A percentile compares a stretch with the other conserved stretches of the same genome.
phyloP scores from a whole-genome alignment of 2,888 invertebrate species.

The Netelia melanura region DNA sequence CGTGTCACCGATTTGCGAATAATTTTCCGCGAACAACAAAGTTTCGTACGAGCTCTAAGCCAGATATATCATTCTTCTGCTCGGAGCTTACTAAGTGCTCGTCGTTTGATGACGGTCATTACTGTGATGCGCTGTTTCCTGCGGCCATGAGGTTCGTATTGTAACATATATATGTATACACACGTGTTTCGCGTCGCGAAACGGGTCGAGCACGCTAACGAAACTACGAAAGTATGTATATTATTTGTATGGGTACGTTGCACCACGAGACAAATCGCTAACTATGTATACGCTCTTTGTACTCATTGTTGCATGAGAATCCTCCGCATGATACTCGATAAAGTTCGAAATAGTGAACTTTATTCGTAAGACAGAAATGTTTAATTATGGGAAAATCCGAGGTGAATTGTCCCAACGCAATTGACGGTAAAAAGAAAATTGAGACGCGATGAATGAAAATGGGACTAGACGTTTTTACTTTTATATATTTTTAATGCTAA shows the following conservation, averaged over 20 bases:
- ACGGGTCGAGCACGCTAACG: conserved; percentile 52
- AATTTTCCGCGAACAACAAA: conserved; percentile 73
- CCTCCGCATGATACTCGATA: background rate
- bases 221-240: conserved; percentile 31
- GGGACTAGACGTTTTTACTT: too few species aligned
- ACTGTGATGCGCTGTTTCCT: conserved; percentile 84
- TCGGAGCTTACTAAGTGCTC: conserved; percentile 79
- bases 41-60: conserved; percentile 68
- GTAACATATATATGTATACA: conserved; percentile 60
- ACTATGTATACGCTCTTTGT: conserved; percentile 34
- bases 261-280: conserved; percentile 37
- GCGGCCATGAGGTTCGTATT: conserved; percentile 79
- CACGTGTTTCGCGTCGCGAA: conserved; percentile 14
- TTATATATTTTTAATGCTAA: too few species aligned
- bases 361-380: too few species aligned
- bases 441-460: too few species aligned
- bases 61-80: conserved; percentile 64
- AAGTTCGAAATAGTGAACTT: too few species aligned
- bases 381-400: too few species aligned
- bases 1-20: conserved; percentile 54
- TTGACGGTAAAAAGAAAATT: too few species aligned
- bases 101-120: conserved; percentile 84
- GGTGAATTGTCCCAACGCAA: too few species aligned
- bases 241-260: conserved; percentile 6
- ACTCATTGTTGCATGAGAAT: conserved; percentile 12